Base-by-base conservation (phyloP, 2,888 invertebrate species). In the Aleiodes alternator region DNA sequence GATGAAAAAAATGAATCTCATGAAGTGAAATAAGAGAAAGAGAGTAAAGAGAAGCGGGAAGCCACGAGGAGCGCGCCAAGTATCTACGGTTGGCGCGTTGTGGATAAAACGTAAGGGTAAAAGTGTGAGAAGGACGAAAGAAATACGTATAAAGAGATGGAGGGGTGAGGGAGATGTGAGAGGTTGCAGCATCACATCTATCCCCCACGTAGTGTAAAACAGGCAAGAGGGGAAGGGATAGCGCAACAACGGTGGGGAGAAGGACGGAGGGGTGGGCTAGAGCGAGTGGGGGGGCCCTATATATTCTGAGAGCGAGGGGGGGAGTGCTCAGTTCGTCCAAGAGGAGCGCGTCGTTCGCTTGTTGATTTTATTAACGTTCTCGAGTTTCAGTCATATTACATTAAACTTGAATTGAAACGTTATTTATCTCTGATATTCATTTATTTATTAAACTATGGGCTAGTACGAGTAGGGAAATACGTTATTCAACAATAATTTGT, bases 321-420 rank as follows among this genome's bases (percentile, higher is more conserved):
- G 89, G 89, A 89, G 85, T 86, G 86, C 83, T 88, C 89, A 89
- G 89, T 89, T 86, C 86, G 84, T 86, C 85, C 84, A 87, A 88
- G 87, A 87, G 85, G 81, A 88, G 86, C 88, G 89, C 87, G 83
- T 86, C 85, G 87, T 84, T 85, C 76, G 82, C 82, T 84, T 83
- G 48, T 64, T 34, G 16, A 43, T 48, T 7, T 43, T 43, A 16
- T 14, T 23, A 48, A 14, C 16, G 43, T 23, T 64, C 64, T 9
- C 64, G 64, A 64, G 61, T 16, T 43, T 64, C 38, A 1, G 43
- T 61, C 8, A 43, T 7, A 43, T 43, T 34, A 9, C 43, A 43
- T 43, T 43, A 9, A 8, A 43, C 43, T 43, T 8, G 43, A 9
- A 43, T 43, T 43, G 9, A 8, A 43, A 9, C 3, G 34, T 34